These are phyloP conservation scores for Drosophila histrio DNA, from an alignment of 2,888 invertebrate species.

Conservation along the genomic window DNA sequence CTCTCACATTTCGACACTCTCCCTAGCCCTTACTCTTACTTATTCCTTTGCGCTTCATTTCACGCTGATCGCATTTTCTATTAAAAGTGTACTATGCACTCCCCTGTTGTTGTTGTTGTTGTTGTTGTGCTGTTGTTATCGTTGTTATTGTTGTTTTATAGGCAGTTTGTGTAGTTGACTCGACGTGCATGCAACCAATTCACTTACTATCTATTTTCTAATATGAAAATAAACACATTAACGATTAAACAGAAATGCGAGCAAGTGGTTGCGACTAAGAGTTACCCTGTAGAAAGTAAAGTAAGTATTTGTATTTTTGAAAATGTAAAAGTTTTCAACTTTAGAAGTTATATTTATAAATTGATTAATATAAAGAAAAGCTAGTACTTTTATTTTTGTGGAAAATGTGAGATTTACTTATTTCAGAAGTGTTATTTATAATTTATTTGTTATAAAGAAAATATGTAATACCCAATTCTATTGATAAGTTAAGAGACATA, in stretches of 20 bases:
- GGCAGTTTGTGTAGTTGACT: conserved; percentile 14
- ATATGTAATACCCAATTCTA: no score
- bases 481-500: no score
- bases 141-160: conserved; percentile 20
- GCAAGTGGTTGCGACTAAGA: not conserved
- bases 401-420: no score
- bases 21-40: not conserved
- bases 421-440: no score
- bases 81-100: conserved; percentile 68
- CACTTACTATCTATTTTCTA: conserved; percentile 68
- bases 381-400: no score
- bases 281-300: conserved; percentile 12
- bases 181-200: conserved; percentile 15
- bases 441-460: no score
- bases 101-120: conserved; percentile 16
- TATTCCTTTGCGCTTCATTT: conserved; percentile 1
- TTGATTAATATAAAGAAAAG: no score
- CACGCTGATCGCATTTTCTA: conserved; percentile 17
- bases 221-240: conserved; percentile 62
- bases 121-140: conserved; percentile 19
- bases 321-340: not conserved
- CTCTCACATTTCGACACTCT: not conserved
- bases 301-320: not conserved
- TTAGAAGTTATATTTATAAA: no score
- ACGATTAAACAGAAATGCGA: conserved; percentile 31